phyloP scores from a whole-genome alignment of 2,797 vertebrate genomes.

The Accipiter fasciatus region DNA sequence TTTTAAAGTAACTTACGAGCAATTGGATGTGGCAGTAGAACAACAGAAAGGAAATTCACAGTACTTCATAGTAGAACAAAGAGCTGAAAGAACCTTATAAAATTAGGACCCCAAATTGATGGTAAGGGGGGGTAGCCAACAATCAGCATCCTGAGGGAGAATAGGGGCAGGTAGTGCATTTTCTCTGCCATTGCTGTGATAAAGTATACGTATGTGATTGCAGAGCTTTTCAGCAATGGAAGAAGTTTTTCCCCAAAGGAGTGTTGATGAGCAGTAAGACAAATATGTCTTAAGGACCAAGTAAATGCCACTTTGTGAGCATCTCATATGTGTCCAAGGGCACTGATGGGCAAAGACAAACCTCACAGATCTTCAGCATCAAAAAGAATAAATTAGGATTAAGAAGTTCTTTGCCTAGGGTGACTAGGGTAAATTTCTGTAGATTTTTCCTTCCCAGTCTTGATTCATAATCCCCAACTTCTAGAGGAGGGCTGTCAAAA shows the following conservation, averaged over 20 bases:
- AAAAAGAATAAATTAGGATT: conserved; percentile 1
- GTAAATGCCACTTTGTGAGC: conserved; percentile 36
- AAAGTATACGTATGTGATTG: conserved; percentile 53
- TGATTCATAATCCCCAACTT: neutral
- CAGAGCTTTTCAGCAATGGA: conserved; percentile 30
- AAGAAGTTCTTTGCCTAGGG: neutral
- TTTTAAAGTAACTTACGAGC: neutral
- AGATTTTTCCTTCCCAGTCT: neutral
- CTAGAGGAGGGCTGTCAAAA: neutral
- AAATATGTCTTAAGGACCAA: conserved; percentile 33
- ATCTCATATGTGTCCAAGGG: neutral
- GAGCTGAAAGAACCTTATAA: neutral
- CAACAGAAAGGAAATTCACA: neutral
- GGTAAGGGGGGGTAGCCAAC: neutral
- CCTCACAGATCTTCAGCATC: neutral
- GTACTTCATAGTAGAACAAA: conserved; percentile 29
- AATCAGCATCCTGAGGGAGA: conserved; percentile 50
- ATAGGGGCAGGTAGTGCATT: conserved; percentile 28
- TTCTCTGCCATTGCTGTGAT: conserved; percentile 16
- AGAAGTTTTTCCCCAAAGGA: conserved; percentile 9
- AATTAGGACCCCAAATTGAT: conserved; percentile 3
- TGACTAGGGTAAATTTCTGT: neutral
- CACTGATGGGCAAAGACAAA: conserved; percentile 40
- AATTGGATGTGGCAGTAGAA: neutral
- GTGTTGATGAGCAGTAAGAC: conserved; percentile 50